A percentile compares a stretch with the other conserved stretches of the same genome.
Conservation (phyloP, 2,797 vertebrate genomes). For the Enteromius paludinosus region DNA sequence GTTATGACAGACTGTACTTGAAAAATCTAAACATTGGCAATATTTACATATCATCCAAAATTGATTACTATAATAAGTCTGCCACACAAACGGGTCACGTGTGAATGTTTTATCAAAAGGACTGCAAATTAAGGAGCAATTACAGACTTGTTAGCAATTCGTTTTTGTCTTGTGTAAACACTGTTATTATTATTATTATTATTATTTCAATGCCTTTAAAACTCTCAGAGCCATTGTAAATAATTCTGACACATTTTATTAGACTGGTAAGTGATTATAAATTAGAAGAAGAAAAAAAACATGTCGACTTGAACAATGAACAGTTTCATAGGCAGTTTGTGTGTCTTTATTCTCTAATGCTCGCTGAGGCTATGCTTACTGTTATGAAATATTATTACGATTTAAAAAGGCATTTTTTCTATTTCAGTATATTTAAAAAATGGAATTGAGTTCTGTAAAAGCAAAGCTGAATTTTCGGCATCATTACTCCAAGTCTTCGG, state of each 20-base stretch:
- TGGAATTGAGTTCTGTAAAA: not conserved
- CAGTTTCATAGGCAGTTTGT: not conserved
- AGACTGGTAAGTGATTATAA: not conserved
- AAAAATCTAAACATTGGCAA: constrained; percentile 25
- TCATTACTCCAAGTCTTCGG: not conserved
- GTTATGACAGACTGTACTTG: constrained; percentile 29
- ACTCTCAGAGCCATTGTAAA: not conserved
- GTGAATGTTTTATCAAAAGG: constrained; percentile 23
- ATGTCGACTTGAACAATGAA: not conserved
- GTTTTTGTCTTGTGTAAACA: constrained; percentile 13
- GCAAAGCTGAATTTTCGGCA: not conserved
- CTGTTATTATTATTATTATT: not conserved
- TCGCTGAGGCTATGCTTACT: not conserved
- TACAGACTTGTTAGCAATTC: not conserved
- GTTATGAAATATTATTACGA: not conserved
- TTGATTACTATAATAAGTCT: constrained; percentile 9
- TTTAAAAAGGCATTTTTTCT: not conserved
- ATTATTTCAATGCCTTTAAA: constrained; percentile 11
- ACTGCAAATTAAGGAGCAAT: constrained; percentile 17
- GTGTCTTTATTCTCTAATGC: not conserved
- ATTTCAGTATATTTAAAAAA: not conserved
- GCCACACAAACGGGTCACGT: not conserved
- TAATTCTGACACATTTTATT: not conserved
- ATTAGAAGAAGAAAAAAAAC: not conserved
- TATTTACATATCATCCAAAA: constrained; percentile 34